phyloP scores from a whole-genome alignment of 2,888 invertebrate genomes.

The Phlogophora meticulosa region DNA sequence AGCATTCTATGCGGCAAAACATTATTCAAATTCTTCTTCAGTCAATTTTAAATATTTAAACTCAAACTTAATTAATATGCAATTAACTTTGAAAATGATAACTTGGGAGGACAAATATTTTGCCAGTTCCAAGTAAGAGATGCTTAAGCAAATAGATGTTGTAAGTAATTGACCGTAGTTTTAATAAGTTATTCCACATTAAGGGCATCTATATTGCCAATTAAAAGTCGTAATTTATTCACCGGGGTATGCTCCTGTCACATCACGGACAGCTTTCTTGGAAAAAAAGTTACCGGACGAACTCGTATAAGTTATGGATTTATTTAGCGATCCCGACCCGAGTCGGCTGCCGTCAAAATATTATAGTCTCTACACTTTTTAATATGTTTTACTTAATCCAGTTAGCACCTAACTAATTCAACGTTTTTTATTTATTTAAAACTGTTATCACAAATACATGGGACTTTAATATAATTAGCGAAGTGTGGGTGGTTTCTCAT shows the following conservation, averaged over 20 bases:
- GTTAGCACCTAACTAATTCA: too few relatives aligned
- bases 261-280: conserved; percentile 58
- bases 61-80: conserved; percentile 69
- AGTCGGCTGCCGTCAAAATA: conserved; percentile 25
- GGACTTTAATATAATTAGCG: too few relatives aligned
- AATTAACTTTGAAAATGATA: conserved; percentile 66
- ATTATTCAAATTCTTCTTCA: conserved; percentile 73
- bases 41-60: conserved; percentile 70
- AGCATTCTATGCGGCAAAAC: conserved; percentile 63
- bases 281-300: conserved; percentile 52
- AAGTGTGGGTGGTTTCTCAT: too few relatives aligned
- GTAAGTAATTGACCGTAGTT: conserved; percentile 7
- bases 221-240: conserved; percentile 68
- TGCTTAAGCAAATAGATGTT: conserved; percentile 12
- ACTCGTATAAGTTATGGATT: conserved; percentile 66
- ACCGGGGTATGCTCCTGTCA: conserved; percentile 61
- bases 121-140: background rate
- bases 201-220: conserved; percentile 53
- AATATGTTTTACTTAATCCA: background rate
- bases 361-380: conserved; percentile 13
- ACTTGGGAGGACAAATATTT: conserved; percentile 38
- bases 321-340: conserved; percentile 47
- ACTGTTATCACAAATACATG: too few relatives aligned
- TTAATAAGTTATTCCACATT: conserved; percentile 36
- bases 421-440: background rate